Conservation (phyloP, 2,113 vertebrate genomes). For the Ophiodon elongatus region DNA sequence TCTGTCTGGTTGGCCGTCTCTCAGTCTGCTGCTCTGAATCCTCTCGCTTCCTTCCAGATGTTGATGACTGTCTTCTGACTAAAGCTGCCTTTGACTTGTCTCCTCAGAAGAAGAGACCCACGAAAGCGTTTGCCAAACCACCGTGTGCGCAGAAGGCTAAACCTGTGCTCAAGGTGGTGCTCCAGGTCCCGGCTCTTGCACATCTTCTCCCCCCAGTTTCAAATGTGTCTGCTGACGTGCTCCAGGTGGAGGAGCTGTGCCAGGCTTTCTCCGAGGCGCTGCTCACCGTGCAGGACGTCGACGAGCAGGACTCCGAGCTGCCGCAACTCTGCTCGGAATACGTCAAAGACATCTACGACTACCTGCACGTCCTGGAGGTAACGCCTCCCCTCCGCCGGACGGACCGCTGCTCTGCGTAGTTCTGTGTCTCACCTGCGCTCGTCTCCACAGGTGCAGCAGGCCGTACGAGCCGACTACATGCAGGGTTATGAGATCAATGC, state of each 20-base stretch:
- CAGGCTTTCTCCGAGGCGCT: slow-evolving; percentile 92
- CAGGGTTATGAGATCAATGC: slow-evolving; percentile 87
- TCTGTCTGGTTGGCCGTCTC: no score
- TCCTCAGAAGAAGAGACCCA: slow-evolving; percentile 62
- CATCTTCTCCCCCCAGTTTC: background rate
- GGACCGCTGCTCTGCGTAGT: no score
- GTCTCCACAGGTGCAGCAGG: slow-evolving; percentile 85
- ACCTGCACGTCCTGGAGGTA: slow-evolving; percentile 88
- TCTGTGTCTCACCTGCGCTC: accelerated
- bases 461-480: slow-evolving; percentile 86
- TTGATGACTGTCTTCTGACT: no score
- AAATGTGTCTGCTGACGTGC: slow-evolving; percentile 69
- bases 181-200: slow-evolving; percentile 19
- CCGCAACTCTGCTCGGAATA: slow-evolving; percentile 94
- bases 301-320: slow-evolving; percentile 86
- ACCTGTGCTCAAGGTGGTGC: slow-evolving; percentile 24
- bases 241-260: slow-evolving; percentile 88
- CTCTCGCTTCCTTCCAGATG: no score
- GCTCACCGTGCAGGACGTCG: slow-evolving; percentile 90
- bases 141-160: slow-evolving; percentile 40
- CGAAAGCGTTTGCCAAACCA: slow-evolving; percentile 41
- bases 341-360: slow-evolving; percentile 93
- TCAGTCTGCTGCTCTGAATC: no score
- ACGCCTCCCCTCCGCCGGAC: no score
- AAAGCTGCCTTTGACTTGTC: background rate